These are phyloP conservation scores for Aplocera efformata DNA, from an alignment of 2,888 invertebrate genomes.

Conservation along the genomic window DNA sequence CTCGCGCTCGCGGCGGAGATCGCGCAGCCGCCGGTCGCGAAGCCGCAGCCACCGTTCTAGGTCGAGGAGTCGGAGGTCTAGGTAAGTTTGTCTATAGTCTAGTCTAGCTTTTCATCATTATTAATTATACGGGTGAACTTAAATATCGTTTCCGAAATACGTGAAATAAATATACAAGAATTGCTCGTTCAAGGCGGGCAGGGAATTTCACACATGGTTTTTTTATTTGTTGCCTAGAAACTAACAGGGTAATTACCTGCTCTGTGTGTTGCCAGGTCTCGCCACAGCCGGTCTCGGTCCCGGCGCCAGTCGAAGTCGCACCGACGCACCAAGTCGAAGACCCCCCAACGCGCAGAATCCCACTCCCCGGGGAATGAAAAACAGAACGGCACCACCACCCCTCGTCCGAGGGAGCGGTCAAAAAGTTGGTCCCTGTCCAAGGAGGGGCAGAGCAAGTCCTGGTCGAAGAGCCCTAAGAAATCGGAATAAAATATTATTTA, in stretches of 20 bases:
- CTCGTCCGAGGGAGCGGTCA: conserved; percentile 44
- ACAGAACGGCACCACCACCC: conserved; percentile 18
- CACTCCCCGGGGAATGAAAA: conserved; percentile 6
- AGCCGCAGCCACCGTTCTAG: conserved; percentile 35
- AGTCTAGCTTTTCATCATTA: too few relatives aligned
- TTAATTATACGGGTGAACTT: too few relatives aligned
- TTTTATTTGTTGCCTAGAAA: too few relatives aligned
- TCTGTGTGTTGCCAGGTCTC: conserved; percentile 43
- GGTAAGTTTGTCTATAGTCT: too few relatives aligned
- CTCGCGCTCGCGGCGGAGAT: conserved; percentile 35
- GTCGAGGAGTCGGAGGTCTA: conserved; percentile 43
- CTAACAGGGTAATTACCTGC: too few relatives aligned
- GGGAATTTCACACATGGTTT: too few relatives aligned
- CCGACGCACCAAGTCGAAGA: conserved; percentile 40
- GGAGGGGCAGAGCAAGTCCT: conserved; percentile 68
- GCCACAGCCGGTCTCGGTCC: conserved; percentile 56
- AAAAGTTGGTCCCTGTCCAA: conserved; percentile 83
- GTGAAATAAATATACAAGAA: too few relatives aligned
- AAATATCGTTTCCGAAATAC: too few relatives aligned
- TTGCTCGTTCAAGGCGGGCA: too few relatives aligned
- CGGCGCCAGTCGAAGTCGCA: conserved; percentile 46
- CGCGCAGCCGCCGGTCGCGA: conserved; percentile 42
- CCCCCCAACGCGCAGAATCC: conserved; percentile 22
- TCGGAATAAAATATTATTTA: conserved; percentile 27
- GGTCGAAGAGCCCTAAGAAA: conserved; percentile 75